A percentile compares a stretch with the other conserved stretches of the same genome.
Evolutionary conservation across 2,113 vertebrate species (phyloP).

Genomic region (Arenaria interpres): DNA sequence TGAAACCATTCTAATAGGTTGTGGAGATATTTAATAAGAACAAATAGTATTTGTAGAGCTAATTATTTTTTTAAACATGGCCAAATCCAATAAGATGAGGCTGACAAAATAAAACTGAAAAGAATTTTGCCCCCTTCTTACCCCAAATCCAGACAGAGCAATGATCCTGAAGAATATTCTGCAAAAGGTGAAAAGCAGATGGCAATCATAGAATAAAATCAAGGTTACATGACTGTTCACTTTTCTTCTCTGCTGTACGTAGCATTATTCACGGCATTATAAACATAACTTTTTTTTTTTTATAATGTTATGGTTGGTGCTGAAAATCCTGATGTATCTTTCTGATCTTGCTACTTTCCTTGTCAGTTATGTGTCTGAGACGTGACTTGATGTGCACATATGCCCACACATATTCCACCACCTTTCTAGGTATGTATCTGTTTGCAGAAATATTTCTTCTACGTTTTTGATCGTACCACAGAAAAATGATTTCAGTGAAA

Average conservation of each 20-base stretch:
- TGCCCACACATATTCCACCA: neutral
- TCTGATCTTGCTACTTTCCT: constrained; percentile 46
- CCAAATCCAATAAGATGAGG: neutral
- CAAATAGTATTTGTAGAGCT: neutral
- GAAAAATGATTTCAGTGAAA: neutral
- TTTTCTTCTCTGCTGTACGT: neutral
- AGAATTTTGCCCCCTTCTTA: neutral
- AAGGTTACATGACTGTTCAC: constrained; percentile 29
- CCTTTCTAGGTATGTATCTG: neutral
- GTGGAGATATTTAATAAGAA: neutral
- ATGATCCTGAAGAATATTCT: neutral
- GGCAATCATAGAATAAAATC: constrained; percentile 17
- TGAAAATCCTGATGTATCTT: constrained; percentile 22
- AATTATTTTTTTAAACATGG: neutral
- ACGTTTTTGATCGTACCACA: neutral
- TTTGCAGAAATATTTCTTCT: neutral
- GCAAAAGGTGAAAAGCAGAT: neutral
- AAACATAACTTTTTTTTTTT: neutral
- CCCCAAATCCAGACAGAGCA: neutral
- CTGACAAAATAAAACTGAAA: neutral
- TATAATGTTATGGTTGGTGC: constrained; percentile 9
- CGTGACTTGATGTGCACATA: neutral
- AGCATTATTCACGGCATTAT: neutral
- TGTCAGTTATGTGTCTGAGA: constrained; percentile 35
- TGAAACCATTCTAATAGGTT: neutral